Evolutionary conservation across 2,113 vertebrate genomes (phyloP).

Genomic region (Macquaria australasica): DNA sequence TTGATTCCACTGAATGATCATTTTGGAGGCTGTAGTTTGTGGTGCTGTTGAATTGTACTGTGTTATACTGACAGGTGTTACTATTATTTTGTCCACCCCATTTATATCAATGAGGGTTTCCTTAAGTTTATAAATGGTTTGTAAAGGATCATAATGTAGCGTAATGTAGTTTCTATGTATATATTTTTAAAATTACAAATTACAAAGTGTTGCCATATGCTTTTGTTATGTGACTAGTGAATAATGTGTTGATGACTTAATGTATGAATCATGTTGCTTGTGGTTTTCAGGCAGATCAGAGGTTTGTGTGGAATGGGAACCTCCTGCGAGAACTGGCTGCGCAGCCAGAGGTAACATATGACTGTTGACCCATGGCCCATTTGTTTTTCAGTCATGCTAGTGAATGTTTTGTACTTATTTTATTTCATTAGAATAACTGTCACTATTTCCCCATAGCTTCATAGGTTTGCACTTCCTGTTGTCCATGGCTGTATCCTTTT

Average conservation of each 20-base stretch:
- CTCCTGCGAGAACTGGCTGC: conserved; percentile 82
- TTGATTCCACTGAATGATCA: too few species aligned
- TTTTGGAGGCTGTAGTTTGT: too few species aligned
- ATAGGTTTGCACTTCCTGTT: conserved; percentile 83
- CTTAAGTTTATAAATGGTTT: not conserved
- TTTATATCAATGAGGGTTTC: too few species aligned
- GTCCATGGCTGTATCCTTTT: conserved; percentile 87
- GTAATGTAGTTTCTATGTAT: not conserved
- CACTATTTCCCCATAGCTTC: conserved; percentile 72
- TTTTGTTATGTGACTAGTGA: not conserved
- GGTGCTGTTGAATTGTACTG: too few species aligned
- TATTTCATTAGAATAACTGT: not conserved
- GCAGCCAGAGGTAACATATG: conserved; percentile 81
- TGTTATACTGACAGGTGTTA: too few species aligned
- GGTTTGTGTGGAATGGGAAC: conserved; percentile 86
- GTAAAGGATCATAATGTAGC: not conserved
- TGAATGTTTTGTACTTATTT: not conserved
- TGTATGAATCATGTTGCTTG: not conserved
- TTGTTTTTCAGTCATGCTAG: not conserved
- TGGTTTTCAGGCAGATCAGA: conserved; percentile 83
- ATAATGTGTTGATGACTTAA: not conserved
- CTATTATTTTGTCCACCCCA: too few species aligned
- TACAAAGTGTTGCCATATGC: not conserved
- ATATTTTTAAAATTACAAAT: not conserved
- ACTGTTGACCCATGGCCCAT: fast-evolving